Base-by-base conservation (phyloP, 2,113 vertebrate genomes). In the Sturnus vulgaris region DNA sequence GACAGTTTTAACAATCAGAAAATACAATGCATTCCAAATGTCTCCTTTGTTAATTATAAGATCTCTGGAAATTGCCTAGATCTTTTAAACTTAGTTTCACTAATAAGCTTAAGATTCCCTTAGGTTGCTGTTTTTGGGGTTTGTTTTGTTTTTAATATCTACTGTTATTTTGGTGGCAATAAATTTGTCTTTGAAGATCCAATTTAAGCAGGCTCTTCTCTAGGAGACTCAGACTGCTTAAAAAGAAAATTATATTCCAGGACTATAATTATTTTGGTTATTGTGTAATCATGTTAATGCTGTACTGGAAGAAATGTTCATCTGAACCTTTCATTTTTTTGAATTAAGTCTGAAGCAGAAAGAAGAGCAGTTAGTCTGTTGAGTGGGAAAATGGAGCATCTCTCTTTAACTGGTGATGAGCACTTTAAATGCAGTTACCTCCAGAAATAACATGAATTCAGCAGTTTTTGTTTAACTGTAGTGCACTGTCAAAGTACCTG, bases 151-250 rank as follows among this genome's bases (percentile, higher is more conserved):
- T 90, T 93, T 73, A 80, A 49, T 83, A 83, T 81, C 60, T 93
- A 49, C 52, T 90, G 44, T 90, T 93, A 81, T 86, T 95, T 93
- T 86, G 52, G 56, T 83, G 76, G 82, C 82, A 96, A 92, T 83
- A 78, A 31, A 83, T 86, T 93, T 84, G 69, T 61, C 93, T 97
- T 96, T 96, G 95, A 96, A 95, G 82, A 97, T 81, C 21, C 72
- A 92, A 27, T 90, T 96, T 88, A 90, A 92, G 47, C 49, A 90
- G 14, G 9, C 11, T 83, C n/a, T 78, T 80, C 60, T 96, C 55
- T 60, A 12, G 3, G 80, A 94, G 40, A 33, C 11, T 81, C 13
- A 49, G 55, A 68, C 52, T 93, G 15, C 80, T 93, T 92, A 60
- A 88, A 83, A 88, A 86, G 60, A 93, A 90, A 92, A 90, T 63